Percentiles rank a stretch among this genome's conserved stretches.
phyloP scores from a whole-genome alignment of 2,797 vertebrate species.

The Spinibarbus caldwelli region DNA sequence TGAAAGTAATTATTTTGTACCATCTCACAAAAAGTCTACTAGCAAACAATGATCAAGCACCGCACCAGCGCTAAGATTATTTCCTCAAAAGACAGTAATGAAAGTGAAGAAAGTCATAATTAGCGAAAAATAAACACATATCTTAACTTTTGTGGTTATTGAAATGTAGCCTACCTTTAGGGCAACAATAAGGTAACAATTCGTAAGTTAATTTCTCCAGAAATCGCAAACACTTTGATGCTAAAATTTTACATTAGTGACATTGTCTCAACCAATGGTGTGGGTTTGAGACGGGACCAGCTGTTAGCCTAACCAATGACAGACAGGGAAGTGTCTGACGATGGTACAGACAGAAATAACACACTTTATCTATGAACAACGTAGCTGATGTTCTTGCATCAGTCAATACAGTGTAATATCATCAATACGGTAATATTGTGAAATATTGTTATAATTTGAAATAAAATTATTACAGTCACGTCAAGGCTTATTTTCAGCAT shows the following conservation, averaged over 20 bases:
- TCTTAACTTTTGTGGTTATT: neutral
- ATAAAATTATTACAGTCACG: neutral
- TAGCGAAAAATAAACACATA: neutral
- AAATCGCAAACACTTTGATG: neutral
- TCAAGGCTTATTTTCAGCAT: neutral
- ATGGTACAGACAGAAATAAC: neutral
- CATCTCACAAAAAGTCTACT: neutral
- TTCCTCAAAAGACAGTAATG: neutral
- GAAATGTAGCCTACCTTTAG: neutral
- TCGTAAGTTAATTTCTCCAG: neutral
- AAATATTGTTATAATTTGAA: neutral
- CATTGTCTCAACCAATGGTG: neutral
- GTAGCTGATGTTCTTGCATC: neutral
- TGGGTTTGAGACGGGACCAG: neutral
- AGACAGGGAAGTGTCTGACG: neutral
- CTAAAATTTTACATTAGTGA: neutral
- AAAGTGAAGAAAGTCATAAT: neutral
- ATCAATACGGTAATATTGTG: neutral
- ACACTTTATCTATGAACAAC: neutral
- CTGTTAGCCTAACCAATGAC: neutral
- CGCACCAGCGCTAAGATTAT: neutral
- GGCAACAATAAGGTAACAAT: neutral
- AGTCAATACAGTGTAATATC: neutral
- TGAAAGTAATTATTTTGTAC: neutral
- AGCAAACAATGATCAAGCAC: neutral